These are phyloP conservation scores for Spodoptera frugiperda DNA, from an alignment of 1,140 invertebrate species.

Conservation along the genomic window DNA sequence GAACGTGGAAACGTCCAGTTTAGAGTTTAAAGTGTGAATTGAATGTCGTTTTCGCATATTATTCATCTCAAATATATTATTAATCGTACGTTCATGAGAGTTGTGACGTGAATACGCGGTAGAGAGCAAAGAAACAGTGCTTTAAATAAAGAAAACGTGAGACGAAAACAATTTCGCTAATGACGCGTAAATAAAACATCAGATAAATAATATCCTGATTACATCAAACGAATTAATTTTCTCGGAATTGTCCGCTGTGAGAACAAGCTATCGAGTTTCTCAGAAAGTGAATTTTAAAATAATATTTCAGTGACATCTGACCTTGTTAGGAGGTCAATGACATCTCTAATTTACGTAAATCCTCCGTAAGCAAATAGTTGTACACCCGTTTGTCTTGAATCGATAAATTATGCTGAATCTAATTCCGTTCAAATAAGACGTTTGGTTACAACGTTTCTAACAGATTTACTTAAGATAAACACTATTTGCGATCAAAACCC, in stretches of 20 bases:
- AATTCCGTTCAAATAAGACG: background rate
- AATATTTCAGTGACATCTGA: conserved; percentile 59
- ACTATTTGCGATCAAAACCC: background rate
- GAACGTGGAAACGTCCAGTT: background rate
- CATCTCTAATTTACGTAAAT: background rate
- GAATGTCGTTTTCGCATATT: background rate
- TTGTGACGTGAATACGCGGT: background rate
- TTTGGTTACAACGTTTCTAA: background rate
- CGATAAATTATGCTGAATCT: background rate
- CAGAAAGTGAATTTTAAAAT: conserved; percentile 65
- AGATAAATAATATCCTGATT: conserved; percentile 44
- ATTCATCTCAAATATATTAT: conserved; percentile 3
- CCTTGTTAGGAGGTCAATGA: conserved; percentile 54
- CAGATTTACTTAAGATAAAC: background rate
- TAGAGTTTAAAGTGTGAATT: background rate
- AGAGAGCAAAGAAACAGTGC: background rate
- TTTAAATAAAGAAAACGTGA: background rate
- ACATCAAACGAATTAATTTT: conserved; percentile 56
- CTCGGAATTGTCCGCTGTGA: conserved; percentile 56
- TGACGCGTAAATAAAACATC: conserved; percentile 30
- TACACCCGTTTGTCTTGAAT: background rate
- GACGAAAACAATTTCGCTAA: conserved; percentile 9
- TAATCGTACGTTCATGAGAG: background rate
- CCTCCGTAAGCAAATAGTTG: too few species aligned
- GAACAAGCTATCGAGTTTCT: conserved; percentile 43